Evolutionary conservation across 2,888 invertebrate species (phyloP).

Genomic region (Hyalella azteca): DNA sequence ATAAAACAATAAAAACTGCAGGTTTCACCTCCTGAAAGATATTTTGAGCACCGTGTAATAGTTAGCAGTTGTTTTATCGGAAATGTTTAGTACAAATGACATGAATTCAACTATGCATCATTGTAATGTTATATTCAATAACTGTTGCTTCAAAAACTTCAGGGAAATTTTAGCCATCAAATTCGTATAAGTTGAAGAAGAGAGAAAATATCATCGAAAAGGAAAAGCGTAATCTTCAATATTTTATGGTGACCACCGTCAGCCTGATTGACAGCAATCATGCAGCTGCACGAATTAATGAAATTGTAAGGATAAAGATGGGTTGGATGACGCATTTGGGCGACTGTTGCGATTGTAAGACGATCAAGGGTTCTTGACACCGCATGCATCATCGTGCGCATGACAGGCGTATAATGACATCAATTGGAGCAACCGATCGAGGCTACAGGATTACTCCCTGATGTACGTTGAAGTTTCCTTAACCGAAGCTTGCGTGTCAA

Average conservation of each 20-base stretch:
- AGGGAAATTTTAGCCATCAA: neutral
- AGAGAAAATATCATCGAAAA: too few relatives aligned
- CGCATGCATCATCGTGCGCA: constrained; percentile 13
- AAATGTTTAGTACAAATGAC: too few relatives aligned
- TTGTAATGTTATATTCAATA: neutral
- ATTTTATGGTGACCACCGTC: neutral
- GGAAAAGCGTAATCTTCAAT: constrained; percentile 17
- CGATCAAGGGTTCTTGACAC: neutral
- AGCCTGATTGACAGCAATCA: neutral
- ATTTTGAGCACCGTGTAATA: too few relatives aligned
- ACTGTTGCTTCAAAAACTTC: neutral
- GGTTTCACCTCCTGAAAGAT: too few relatives aligned
- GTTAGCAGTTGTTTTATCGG: too few relatives aligned
- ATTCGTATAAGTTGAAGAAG: neutral
- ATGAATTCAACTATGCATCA: neutral
- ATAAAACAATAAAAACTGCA: too few relatives aligned
- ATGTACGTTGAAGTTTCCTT: constrained; percentile 8
- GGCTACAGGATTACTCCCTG: constrained; percentile 12
- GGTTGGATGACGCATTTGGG: neutral
- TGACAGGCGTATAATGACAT: constrained; percentile 13
- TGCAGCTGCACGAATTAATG: neutral
- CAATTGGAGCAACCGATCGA: constrained; percentile 17
- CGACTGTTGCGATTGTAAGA: neutral
- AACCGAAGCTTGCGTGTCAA: neutral
- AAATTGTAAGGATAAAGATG: neutral